phyloP scores from a whole-genome alignment of 2,888 invertebrate genomes.

The Ophion costatus region DNA sequence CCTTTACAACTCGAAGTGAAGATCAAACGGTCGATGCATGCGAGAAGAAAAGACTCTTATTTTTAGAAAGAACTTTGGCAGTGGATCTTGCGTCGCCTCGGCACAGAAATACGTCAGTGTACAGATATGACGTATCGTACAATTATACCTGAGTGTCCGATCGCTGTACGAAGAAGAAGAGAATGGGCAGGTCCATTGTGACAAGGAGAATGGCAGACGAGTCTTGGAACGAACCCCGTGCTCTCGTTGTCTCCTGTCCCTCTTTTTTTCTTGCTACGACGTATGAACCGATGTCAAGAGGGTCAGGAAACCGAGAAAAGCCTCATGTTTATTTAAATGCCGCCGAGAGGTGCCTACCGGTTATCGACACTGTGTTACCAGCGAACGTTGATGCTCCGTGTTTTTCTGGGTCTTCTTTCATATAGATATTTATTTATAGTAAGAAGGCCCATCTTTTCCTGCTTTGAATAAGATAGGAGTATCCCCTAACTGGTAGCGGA shows the following conservation, averaged over 20 bases:
- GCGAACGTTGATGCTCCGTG: constrained; percentile 56
- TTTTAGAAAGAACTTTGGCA: constrained; percentile 44
- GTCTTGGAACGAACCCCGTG: constrained; percentile 48
- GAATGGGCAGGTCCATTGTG: constrained; percentile 56
- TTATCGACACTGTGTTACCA: constrained; percentile 62
- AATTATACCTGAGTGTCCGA: constrained; percentile 42
- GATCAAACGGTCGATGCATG: constrained; percentile 31
- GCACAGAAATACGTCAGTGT: constrained; percentile 3
- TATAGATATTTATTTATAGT: constrained; percentile 1
- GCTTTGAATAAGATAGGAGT: not conserved
- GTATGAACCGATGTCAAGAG: constrained; percentile 65
- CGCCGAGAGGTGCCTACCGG: constrained; percentile 59
- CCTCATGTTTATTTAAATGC: constrained; percentile 69
- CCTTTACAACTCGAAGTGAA: not conserved
- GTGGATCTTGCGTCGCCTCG: constrained; percentile 30
- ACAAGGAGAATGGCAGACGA: constrained; percentile 66
- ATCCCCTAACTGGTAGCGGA: constrained; percentile 1
- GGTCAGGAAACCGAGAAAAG: constrained; percentile 63
- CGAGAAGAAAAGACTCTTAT: constrained; percentile 27
- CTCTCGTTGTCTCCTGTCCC: constrained; percentile 44
- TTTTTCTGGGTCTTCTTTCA: constrained; percentile 28
- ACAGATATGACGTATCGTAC: not conserved
- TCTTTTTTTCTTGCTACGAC: constrained; percentile 50
- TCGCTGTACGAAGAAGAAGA: constrained; percentile 24
- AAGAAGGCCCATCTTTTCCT: not conserved